phyloP scores from a whole-genome alignment of 2,113 vertebrate genomes.

The Gorilla gorilla region DNA sequence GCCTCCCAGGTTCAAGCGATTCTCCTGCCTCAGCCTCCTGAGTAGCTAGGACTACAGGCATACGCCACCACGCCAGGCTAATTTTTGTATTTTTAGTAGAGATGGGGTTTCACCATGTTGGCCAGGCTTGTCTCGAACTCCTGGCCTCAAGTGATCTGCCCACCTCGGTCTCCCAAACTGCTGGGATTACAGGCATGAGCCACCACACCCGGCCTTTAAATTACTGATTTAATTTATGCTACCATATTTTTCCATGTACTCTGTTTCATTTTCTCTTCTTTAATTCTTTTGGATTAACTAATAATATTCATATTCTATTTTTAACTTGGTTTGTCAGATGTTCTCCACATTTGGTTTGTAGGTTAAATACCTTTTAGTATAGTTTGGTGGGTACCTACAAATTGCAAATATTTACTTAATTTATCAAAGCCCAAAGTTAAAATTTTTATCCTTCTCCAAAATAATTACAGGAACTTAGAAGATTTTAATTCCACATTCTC shows the following conservation, averaged over 20 bases:
- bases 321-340: not conserved
- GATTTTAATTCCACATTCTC: not conserved
- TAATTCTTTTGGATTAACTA: not conserved
- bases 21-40: too few relatives aligned
- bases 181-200: too few relatives aligned
- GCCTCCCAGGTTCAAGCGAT: too few relatives aligned
- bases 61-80: fast-evolving
- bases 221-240: not conserved
- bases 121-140: too few relatives aligned
- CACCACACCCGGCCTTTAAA: not conserved
- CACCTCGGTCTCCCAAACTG: too few relatives aligned
- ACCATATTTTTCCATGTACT: not conserved
- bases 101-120: too few relatives aligned
- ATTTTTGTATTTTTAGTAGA: too few relatives aligned
- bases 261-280: not conserved
- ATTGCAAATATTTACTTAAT: not conserved
- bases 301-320: not conserved
- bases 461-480: not conserved
- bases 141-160: too few relatives aligned
- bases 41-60: too few relatives aligned
- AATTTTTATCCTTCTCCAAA: not conserved
- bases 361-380: not conserved
- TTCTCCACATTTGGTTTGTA: not conserved
- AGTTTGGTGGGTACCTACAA: not conserved
- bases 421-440: not conserved